These are phyloP conservation scores for Pocillopora meandrina DNA, from an alignment of 92 coral and sea anemone genomes.

Conservation along the genomic window DNA sequence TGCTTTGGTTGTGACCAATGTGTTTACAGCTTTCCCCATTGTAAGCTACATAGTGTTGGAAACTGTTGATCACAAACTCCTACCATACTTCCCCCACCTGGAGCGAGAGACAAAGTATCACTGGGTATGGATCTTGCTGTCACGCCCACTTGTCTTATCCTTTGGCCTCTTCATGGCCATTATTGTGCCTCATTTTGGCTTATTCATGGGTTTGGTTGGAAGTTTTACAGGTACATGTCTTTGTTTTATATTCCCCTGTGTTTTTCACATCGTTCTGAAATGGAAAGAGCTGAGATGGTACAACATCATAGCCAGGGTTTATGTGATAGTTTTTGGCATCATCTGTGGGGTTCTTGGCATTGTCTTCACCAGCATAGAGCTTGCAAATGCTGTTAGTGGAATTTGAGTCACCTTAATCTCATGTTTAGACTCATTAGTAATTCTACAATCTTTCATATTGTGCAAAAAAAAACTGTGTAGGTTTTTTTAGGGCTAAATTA, in stretches of 20 bases:
- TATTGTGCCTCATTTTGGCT: constrained; percentile 80
- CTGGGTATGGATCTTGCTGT: constrained; percentile 74
- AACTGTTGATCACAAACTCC: constrained; percentile 63
- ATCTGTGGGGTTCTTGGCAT: constrained; percentile 76
- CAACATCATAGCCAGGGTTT: constrained; percentile 58
- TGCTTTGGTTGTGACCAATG: constrained; percentile 71
- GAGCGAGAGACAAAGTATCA: constrained; percentile 54
- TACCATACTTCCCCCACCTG: constrained; percentile 75
- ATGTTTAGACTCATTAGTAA: neutral
- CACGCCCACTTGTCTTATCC: constrained; percentile 63
- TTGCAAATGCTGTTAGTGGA: constrained; percentile 40
- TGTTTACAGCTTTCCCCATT: constrained; percentile 75
- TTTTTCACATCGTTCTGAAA: constrained; percentile 76
- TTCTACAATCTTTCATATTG: no score
- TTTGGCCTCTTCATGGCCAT: constrained; percentile 75
- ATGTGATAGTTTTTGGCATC: constrained; percentile 64
- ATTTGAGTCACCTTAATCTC: neutral
- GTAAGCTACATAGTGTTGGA: constrained; percentile 71
- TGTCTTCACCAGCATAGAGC: constrained; percentile 64
- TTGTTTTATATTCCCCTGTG: constrained; percentile 73
- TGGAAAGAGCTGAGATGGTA: constrained; percentile 79
- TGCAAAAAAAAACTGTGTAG: no score
- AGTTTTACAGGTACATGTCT: constrained; percentile 86
- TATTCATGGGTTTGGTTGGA: constrained; percentile 80
- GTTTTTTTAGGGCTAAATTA: no score